Conservation (phyloP, 1,140 invertebrate species). For the Platorchestia sp. region DNA sequence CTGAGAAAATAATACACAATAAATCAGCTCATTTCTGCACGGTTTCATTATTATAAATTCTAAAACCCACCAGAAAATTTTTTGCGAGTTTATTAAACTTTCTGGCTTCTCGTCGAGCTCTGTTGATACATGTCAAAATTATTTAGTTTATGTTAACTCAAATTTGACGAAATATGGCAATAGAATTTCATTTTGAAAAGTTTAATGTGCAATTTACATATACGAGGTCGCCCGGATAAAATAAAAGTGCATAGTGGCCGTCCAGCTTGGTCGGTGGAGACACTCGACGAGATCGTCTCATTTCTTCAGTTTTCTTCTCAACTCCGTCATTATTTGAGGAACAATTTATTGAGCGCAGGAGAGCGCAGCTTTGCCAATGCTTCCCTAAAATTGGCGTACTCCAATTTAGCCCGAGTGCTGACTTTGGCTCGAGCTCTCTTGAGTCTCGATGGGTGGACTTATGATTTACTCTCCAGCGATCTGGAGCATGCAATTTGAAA, state of each 20-base stretch:
- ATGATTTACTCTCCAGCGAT: conserved; percentile 46
- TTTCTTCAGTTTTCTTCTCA: neutral
- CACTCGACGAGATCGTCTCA: conserved; percentile 3
- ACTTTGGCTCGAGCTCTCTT: conserved; percentile 49
- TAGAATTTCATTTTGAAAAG: neutral
- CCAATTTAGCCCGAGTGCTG: conserved; percentile 40
- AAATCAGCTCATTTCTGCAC: no score
- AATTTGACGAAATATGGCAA: neutral
- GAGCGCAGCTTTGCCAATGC: conserved; percentile 19
- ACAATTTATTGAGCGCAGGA: neutral
- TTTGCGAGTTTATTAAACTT: neutral
- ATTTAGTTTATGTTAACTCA: neutral
- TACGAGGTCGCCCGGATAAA: neutral
- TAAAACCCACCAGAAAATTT: neutral
- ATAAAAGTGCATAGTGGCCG: neutral
- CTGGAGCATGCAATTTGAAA: conserved; percentile 2
- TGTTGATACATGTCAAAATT: neutral
- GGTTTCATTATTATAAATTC: neutral
- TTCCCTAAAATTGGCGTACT: conserved; percentile 42
- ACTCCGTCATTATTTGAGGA: conserved; percentile 19
- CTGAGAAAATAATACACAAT: no score
- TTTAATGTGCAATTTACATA: neutral
- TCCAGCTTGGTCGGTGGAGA: neutral
- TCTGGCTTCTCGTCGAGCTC: neutral
- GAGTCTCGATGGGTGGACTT: conserved; percentile 3